Evolutionary conservation across 1,140 invertebrate species (phyloP).

Genomic region (Drosophila repletoides): DNA sequence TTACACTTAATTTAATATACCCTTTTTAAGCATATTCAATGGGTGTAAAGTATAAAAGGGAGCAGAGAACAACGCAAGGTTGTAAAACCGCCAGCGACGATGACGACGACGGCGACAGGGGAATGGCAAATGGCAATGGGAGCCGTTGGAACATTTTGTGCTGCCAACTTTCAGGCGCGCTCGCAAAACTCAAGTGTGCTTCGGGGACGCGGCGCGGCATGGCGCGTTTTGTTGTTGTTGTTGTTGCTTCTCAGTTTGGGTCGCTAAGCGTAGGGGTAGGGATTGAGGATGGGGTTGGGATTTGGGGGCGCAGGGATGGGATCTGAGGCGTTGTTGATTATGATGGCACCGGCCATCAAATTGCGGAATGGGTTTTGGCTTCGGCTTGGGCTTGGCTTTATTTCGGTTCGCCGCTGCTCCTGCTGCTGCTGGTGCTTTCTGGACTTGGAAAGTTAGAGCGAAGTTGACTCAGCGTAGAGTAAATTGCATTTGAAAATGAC

Average conservation of each 20-base stretch:
- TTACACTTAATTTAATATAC: too few relatives aligned
- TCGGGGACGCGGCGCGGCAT: constrained; percentile 44
- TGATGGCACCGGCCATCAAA: constrained; percentile 72
- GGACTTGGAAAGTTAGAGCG: not conserved
- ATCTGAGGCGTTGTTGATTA: constrained; percentile 60
- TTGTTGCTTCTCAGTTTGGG: constrained; percentile 8
- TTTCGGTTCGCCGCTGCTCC: constrained; percentile 11
- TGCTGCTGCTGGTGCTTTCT: too few relatives aligned
- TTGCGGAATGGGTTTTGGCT: constrained; percentile 42
- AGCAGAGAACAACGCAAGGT: constrained; percentile 44
- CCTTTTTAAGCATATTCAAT: too few relatives aligned
- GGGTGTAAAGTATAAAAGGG: too few relatives aligned
- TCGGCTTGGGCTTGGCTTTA: constrained; percentile 9
- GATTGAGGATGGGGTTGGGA: not conserved
- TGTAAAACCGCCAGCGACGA: constrained; percentile 74
- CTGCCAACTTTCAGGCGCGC: constrained; percentile 70
- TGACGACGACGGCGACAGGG: too few relatives aligned
- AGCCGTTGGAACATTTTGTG: constrained; percentile 53
- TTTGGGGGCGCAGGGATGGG: not conserved
- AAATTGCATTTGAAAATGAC: constrained; percentile 31
- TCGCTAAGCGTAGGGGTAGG: not conserved
- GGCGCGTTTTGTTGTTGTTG: constrained; percentile 10
- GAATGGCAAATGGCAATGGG: constrained; percentile 46
- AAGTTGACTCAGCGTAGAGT: constrained; percentile 12
- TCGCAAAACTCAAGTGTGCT: constrained; percentile 74